These are phyloP conservation scores for Heliconius hermathena DNA, from an alignment of 1,140 invertebrate genomes.

Conservation along the genomic window DNA sequence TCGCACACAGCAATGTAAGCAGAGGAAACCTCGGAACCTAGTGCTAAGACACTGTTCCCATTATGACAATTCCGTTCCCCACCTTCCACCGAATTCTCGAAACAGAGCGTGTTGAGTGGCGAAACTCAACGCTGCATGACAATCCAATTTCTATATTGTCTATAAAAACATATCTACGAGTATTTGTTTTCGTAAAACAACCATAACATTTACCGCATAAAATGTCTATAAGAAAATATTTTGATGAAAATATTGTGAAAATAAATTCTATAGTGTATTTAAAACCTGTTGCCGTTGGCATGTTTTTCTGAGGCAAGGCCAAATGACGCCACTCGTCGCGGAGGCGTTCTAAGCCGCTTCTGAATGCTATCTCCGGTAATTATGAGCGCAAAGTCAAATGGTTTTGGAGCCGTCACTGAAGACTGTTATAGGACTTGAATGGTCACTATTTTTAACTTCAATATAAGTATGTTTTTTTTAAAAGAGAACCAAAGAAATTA, in stretches of 20 bases:
- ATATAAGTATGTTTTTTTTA: background rate
- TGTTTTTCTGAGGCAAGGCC: conserved; percentile 35
- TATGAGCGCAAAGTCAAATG: conserved; percentile 25
- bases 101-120: no score
- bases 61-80: no score
- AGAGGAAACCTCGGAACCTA: no score
- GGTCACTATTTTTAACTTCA: conserved; percentile 6
- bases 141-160: no score
- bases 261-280: conserved; percentile 22
- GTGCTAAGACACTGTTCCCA: no score
- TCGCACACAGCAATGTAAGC: no score
- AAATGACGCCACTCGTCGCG: conserved; percentile 30
- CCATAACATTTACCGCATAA: background rate
- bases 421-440: background rate
- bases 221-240: conserved; percentile 10
- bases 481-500: no score
- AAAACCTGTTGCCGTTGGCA: conserved; percentile 36
- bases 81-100: no score
- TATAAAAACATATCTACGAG: background rate
- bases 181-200: background rate
- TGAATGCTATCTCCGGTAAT: conserved; percentile 28
- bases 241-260: conserved; percentile 6
- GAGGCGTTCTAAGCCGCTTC: conserved; percentile 26
- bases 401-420: conserved; percentile 10
- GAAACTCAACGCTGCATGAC: background rate